Conservation (phyloP, 1,140 invertebrate genomes). For the Ridgeia piscesae region DNA sequence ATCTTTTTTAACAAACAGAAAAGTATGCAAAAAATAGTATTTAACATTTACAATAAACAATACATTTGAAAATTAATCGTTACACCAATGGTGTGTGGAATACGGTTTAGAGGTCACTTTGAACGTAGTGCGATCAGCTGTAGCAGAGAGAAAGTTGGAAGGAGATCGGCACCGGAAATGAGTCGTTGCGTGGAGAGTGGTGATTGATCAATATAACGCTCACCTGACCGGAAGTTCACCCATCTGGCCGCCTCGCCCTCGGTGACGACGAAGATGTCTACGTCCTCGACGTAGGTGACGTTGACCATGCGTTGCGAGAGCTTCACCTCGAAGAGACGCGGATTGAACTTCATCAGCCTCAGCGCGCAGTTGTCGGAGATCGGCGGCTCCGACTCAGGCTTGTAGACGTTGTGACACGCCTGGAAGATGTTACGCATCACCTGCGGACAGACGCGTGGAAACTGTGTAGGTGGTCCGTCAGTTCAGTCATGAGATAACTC, state of each 20-base stretch:
- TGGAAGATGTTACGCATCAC: slow-evolving; percentile 55
- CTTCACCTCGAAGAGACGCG: slow-evolving; percentile 51
- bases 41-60: too few relatives aligned
- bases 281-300: slow-evolving; percentile 48
- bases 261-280: slow-evolving; percentile 46
- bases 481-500: not conserved
- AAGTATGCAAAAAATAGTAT: too few relatives aligned
- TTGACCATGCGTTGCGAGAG: slow-evolving; percentile 46
- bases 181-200: not conserved
- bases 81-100: too few relatives aligned
- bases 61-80: too few relatives aligned
- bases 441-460: slow-evolving; percentile 35
- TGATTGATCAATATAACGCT: not conserved
- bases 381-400: slow-evolving; percentile 37
- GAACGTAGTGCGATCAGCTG: too few relatives aligned
- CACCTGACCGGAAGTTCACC: slow-evolving; percentile 51
- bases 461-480: not conserved
- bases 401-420: slow-evolving; percentile 54
- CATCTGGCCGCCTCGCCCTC: slow-evolving; percentile 50
- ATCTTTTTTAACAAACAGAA: too few relatives aligned
- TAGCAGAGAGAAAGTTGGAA: too few relatives aligned
- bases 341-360: slow-evolving; percentile 50
- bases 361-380: slow-evolving; percentile 42
- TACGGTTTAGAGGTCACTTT: too few relatives aligned
- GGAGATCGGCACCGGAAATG: too few relatives aligned